Evolutionary conservation across 1,140 invertebrate genomes (phyloP), one percentile per base, ranked within the genome.

Genomic region (Diuraphis noxia): DNA sequence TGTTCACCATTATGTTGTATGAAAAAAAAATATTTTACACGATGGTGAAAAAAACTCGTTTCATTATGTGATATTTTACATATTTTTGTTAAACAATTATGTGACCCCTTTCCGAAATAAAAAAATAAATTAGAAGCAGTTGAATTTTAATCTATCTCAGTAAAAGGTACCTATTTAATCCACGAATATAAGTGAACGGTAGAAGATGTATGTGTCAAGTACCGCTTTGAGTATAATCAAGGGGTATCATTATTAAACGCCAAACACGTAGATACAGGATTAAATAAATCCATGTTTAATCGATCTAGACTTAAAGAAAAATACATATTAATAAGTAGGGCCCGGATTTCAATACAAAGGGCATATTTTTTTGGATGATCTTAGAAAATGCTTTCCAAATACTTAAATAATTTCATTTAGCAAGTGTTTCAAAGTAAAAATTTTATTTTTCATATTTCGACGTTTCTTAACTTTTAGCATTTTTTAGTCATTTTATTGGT

Each of bases 241-340:
- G 6, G 6, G 41, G 41, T 43, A 43, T 84, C 9, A 25, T 38
- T 40, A 38, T 34, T 49, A 36, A 46, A 49, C 84, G 84, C 10
- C 34, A 36, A 46, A 49, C 40, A 49, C 23, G 7, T 10, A 23
- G 41, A 46, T 9, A 3, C 5, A 23, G 84, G 7, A 49, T 36
- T 49, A 49, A 46, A 34, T 85, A 85, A 86, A 86, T 49, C 84
- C n/a, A 23, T 34, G n/a, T 49, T 36, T 36, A 86, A 86, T 49
- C n/a, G 9, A 23, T 19, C 21, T 21, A 6, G 41, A 46, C 13
- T 25, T 40, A 30, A 21, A 82, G 10, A 41, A 43, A 43, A 49
- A 49, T 21, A 21, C 21, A 49, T 49, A 49, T 10, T 56, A 63
- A n/a, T 17, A 63, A 43, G 7, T 43, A 43, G 43, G 43, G 43